Conservation (phyloP, 2,888 invertebrate species). For the Erebia epiphron region DNA sequence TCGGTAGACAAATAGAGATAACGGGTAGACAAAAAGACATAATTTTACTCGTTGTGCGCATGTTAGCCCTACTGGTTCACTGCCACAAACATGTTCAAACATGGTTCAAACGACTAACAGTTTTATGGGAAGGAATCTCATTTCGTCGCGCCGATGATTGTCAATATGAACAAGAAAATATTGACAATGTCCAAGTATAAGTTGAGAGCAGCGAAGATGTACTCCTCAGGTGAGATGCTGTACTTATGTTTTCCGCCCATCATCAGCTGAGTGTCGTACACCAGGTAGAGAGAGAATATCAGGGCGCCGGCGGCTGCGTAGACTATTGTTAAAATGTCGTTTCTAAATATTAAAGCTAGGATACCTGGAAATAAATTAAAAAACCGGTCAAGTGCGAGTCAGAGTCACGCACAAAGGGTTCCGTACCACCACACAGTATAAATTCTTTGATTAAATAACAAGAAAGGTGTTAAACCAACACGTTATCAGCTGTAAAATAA, state of each 20-base stretch:
- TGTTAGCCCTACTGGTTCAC: no score
- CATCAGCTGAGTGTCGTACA: constrained; percentile 96
- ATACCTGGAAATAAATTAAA: constrained; percentile 54
- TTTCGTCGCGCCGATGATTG: constrained; percentile 84
- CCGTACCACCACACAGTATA: no score
- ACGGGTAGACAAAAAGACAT: no score
- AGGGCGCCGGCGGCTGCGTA: constrained; percentile 94
- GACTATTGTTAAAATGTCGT: constrained; percentile 85
- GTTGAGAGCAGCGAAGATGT: constrained; percentile 95
- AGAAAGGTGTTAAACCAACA: not conserved
- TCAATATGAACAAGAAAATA: constrained; percentile 93
- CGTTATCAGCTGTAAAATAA: no score
- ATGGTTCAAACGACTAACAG: no score
- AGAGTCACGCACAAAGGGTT: no score
- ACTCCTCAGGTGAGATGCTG: constrained; percentile 95
- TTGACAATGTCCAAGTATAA: constrained; percentile 95
- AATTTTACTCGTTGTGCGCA: no score
- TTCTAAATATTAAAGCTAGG: constrained; percentile 86
- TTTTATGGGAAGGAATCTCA: constrained; percentile 7
- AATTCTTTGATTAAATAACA: no score
- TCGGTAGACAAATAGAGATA: no score
- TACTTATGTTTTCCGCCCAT: constrained; percentile 95
- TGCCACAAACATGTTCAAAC: no score
- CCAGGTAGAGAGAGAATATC: constrained; percentile 93
- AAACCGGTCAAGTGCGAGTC: not conserved